phyloP scores from a whole-genome alignment of 2,113 vertebrate species.

The Lipophrys pholis region DNA sequence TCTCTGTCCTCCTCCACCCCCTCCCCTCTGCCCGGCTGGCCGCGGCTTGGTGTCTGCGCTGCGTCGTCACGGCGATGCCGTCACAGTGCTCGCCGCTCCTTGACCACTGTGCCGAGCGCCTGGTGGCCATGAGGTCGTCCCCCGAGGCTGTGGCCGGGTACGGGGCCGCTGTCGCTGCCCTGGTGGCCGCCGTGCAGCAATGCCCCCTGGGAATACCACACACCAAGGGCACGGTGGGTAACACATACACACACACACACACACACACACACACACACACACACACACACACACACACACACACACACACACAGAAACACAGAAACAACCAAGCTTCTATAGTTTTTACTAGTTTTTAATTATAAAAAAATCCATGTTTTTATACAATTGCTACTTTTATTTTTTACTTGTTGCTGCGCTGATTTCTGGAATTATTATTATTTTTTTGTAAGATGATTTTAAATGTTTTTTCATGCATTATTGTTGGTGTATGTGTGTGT shows the following conservation, averaged over 20 bases:
- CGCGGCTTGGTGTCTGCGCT: constrained; percentile 93
- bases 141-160: constrained; percentile 92
- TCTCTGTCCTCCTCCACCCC: constrained; percentile 88
- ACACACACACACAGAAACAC: too few relatives aligned
- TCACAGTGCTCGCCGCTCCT: constrained; percentile 85
- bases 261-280: too few relatives aligned
- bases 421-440: too few relatives aligned
- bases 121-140: constrained; percentile 86
- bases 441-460: too few relatives aligned
- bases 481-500: constrained; percentile 38
- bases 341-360: neutral
- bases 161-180: constrained; percentile 89
- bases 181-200: constrained; percentile 89
- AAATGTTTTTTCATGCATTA: too few relatives aligned
- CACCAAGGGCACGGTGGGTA: constrained; percentile 89
- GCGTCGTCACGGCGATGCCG: constrained; percentile 87
- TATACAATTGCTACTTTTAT: too few relatives aligned
- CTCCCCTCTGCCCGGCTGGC: constrained; percentile 85
- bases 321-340: too few relatives aligned
- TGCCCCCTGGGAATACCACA: constrained; percentile 93
- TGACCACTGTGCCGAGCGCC: constrained; percentile 89
- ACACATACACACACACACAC: neutral
- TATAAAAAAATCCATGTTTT: too few relatives aligned
- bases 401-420: too few relatives aligned
- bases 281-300: too few relatives aligned